Conservation (phyloP, 2,888 invertebrate genomes). For the Acronicta psi region DNA sequence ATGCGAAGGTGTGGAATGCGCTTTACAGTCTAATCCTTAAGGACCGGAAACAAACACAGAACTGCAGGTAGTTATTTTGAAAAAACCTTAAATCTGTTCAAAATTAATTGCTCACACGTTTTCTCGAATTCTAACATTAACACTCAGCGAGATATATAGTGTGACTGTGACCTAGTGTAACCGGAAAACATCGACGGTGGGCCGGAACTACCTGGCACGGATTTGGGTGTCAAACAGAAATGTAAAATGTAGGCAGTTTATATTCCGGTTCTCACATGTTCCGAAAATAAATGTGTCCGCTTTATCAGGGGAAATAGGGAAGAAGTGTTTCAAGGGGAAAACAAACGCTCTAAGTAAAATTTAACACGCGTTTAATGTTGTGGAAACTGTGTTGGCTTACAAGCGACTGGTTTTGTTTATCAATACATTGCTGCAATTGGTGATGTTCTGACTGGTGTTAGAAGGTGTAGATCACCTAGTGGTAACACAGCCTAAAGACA, state of each 20-base stretch:
- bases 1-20: not conserved
- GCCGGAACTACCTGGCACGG: slow-evolving; percentile 15
- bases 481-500: no score
- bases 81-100: no score
- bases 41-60: no score
- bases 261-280: slow-evolving; percentile 21
- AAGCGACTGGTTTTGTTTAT: not conserved
- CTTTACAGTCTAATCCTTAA: no score
- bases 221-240: slow-evolving; percentile 34
- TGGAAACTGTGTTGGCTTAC: slow-evolving; percentile 11
- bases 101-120: no score
- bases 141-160: no score
- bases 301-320: slow-evolving; percentile 30
- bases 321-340: slow-evolving; percentile 1
- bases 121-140: no score
- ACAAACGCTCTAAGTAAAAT: slow-evolving; percentile 19
- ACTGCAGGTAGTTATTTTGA: no score
- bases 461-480: no score
- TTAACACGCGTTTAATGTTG: slow-evolving; percentile 19
- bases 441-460: no score
- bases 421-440: no score
- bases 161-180: slow-evolving; percentile 9
- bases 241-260: slow-evolving; percentile 24
- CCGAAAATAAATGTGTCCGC: slow-evolving; percentile 27
- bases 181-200: slow-evolving; percentile 3